Percentiles rank a stretch among this genome's conserved stretches.
These are phyloP conservation scores for Eulimnadia texana DNA, from an alignment of 1,140 invertebrate genomes.

Conservation along the genomic window DNA sequence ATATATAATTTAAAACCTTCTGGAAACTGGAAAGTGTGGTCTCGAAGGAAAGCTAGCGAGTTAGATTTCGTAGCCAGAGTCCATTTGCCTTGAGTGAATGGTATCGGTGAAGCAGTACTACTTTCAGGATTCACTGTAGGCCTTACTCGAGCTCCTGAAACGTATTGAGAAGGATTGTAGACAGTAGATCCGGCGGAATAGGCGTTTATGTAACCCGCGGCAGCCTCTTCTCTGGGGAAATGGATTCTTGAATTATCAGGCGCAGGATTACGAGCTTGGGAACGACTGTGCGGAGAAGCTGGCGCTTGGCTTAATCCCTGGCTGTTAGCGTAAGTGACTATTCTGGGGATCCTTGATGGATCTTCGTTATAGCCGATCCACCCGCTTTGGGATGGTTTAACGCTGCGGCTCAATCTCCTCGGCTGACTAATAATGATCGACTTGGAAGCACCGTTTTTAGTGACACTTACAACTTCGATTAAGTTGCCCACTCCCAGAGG, in stretches of 20 bases:
- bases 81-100: neutral
- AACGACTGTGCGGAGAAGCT: neutral
- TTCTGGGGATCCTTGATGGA: neutral
- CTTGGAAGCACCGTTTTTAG: neutral
- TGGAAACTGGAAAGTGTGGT: constrained; percentile 9
- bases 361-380: constrained; percentile 12
- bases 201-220: neutral
- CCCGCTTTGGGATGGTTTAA: neutral
- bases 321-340: neutral
- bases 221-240: neutral
- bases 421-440: constrained; percentile 14
- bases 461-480: constrained; percentile 8
- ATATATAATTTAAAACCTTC: constrained; percentile 8
- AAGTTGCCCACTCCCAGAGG: neutral
- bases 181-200: neutral
- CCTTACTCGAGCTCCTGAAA: neutral
- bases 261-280: neutral
- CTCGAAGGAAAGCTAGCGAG: constrained; percentile 3
- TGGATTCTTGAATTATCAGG: neutral
- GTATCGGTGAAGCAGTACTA: neutral
- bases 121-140: neutral
- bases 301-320: neutral
- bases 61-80: neutral
- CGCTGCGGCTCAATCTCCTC: neutral
- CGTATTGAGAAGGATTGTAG: neutral